Evolutionary conservation across 2,797 vertebrate genomes (phyloP).

Genomic region (Hapalemur alaotrensis): DNA sequence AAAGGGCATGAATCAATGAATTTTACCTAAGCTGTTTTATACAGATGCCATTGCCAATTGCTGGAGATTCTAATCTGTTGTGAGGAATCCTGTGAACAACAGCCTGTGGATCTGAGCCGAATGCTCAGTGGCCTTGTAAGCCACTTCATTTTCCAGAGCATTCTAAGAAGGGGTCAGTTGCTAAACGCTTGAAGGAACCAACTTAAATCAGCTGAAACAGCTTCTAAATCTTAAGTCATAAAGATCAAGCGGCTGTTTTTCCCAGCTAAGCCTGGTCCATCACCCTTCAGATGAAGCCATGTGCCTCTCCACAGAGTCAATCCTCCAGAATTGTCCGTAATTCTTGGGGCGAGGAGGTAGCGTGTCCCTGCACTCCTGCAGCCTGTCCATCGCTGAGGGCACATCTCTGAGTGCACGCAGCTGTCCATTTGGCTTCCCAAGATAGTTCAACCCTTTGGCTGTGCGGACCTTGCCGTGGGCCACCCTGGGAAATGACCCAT

Average conservation of each 20-base stretch:
- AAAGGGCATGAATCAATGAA: not conserved
- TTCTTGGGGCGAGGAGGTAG: not conserved
- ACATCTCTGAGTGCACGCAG: not conserved
- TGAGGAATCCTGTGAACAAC: not conserved
- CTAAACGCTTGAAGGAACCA: not conserved
- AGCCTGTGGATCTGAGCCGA: not conserved
- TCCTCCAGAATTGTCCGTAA: not conserved
- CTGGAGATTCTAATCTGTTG: not conserved
- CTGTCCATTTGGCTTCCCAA: not conserved
- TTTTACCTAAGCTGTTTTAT: not conserved
- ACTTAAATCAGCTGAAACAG: not conserved
- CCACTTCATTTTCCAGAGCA: not conserved
- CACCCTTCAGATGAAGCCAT: not conserved
- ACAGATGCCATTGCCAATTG: not conserved
- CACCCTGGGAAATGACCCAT: not conserved
- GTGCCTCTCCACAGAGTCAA: not conserved
- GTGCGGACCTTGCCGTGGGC: slow-evolving; percentile 7
- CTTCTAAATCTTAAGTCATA: not conserved
- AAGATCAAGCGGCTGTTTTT: slow-evolving; percentile 13
- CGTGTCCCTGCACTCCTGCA: not conserved
- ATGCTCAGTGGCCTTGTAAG: not conserved
- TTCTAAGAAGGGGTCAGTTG: slow-evolving; percentile 19
- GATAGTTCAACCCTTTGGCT: not conserved
- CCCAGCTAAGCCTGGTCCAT: not conserved
- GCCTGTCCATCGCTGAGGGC: not conserved